Base-by-base conservation (phyloP, 2,888 invertebrate genomes). In the Nezara viridula region DNA sequence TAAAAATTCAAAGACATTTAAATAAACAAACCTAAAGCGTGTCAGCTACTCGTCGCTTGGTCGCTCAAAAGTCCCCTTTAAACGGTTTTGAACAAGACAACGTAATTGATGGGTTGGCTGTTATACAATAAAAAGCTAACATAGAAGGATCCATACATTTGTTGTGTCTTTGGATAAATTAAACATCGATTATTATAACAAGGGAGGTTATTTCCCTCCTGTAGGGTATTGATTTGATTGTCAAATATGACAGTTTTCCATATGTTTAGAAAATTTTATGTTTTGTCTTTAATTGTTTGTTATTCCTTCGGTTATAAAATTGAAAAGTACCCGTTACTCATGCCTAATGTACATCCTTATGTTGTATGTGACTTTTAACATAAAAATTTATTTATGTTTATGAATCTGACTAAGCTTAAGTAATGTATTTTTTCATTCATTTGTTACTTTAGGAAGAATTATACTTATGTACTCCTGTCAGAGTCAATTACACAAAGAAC, bases 401-500 rank as follows among this genome's bases (percentile, higher is more conserved):
- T 60, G 37, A n/a, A 19, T 37, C 50, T 81, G 7, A 12, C 16
- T 50, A 14, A 1, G 7, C 37, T 60, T 27, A 60, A 27, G 1
- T 60, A 60, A 60, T 89, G 10, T n/a, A 32, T 50, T 86, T 50
- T 37, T 24, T 50, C 16, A 44, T 50, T n/a, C 19, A n/a, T 50
- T 37, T 44, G 27, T 88, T 60, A 27, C 27, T 95, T 90, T 94
- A 98, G 98, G 96, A 97, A 92, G 98, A 98, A 92, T 94, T 97
- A 21, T 98, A 98, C 92, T 93, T 98, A 44, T 98, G 98, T 93
- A 98, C 98, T 24, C 97, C 98, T 12, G 96, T 98, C 89, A 96
- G 96, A 93, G 95, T 98, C 90, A 96, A 97, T 91, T 95, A 95
- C 27, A 94, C 94, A 5, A 95, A 95, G 91, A 96, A 95, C 91